Conservation (phyloP, 1,140 invertebrate genomes). For the Hypsibius dujardini region DNA sequence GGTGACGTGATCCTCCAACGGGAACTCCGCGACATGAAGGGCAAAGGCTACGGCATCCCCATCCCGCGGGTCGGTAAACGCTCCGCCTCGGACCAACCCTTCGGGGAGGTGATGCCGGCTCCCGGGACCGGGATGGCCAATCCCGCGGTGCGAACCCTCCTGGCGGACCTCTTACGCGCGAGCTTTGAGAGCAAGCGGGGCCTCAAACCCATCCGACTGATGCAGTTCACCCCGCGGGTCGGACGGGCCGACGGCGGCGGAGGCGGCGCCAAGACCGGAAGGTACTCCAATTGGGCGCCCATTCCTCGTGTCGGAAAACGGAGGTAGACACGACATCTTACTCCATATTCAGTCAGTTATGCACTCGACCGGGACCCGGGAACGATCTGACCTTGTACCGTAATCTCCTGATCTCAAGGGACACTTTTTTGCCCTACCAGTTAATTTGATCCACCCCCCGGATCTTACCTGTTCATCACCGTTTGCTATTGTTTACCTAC, state of each 20-base stretch:
- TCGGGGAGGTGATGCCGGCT: too few relatives aligned
- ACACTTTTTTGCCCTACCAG: too few relatives aligned
- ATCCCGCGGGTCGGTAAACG: conserved; percentile 12
- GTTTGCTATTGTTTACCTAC: too few relatives aligned
- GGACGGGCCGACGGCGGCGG: neutral
- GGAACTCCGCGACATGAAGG: conserved; percentile 12
- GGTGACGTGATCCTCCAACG: neutral
- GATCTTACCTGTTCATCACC: too few relatives aligned
- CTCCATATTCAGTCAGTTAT: too few relatives aligned
- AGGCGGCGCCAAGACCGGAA: neutral
- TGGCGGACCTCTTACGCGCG: too few relatives aligned
- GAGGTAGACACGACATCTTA: too few relatives aligned
- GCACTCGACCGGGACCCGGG: too few relatives aligned
- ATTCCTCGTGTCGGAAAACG: neutral
- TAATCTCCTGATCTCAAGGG: too few relatives aligned
- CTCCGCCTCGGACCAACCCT: neutral
- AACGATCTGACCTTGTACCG: too few relatives aligned
- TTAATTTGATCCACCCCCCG: too few relatives aligned
- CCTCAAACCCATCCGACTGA: neutral
- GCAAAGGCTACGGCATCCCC: conserved; percentile 15
- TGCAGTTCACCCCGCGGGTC: conserved; percentile 8
- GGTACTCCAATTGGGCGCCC: neutral
- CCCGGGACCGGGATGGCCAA: neutral
- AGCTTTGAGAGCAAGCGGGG: too few relatives aligned
- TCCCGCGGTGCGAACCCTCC: neutral